These are phyloP conservation scores for Hetaerina titia DNA, from an alignment of 2,888 invertebrate genomes.

Conservation along the genomic window DNA sequence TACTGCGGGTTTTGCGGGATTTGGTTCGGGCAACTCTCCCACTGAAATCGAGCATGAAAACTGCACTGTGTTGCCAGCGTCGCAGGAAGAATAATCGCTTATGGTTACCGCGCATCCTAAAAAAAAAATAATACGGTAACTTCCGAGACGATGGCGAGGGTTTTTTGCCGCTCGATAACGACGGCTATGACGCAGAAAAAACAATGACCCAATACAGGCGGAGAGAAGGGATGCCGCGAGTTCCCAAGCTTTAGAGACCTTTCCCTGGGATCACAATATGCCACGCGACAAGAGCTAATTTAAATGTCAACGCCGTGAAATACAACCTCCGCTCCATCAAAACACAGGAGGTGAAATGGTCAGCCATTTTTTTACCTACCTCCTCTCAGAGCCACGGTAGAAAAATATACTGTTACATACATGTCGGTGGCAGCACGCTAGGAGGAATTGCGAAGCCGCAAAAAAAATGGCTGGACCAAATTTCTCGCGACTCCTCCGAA, in stretches of 20 bases:
- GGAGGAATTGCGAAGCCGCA: neutral
- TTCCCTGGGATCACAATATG: slow-evolving; percentile 13
- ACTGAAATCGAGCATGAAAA: neutral
- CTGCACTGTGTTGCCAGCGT: neutral
- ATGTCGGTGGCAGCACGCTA: neutral
- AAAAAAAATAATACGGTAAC: neutral
- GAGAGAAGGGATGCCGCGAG: neutral
- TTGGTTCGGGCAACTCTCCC: neutral
- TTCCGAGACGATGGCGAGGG: neutral
- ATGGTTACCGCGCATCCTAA: neutral
- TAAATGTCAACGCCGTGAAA: neutral
- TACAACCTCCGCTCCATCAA: neutral
- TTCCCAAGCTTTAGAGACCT: neutral
- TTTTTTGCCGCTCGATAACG: neutral
- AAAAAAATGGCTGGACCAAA: neutral
- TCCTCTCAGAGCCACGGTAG: neutral
- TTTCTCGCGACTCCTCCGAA: neutral
- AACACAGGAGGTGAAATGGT: neutral
- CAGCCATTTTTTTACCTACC: neutral
- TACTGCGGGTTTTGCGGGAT: neutral
- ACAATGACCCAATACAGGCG: neutral
- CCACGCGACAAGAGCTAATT: slow-evolving; percentile 19
- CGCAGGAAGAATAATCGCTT: neutral
- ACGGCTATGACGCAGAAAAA: neutral
- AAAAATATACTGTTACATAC: neutral